Percentiles rank a stretch among this genome's conserved stretches.
phyloP scores from a whole-genome alignment of 2,797 vertebrate species.

The Iguana delicatissima region DNA sequence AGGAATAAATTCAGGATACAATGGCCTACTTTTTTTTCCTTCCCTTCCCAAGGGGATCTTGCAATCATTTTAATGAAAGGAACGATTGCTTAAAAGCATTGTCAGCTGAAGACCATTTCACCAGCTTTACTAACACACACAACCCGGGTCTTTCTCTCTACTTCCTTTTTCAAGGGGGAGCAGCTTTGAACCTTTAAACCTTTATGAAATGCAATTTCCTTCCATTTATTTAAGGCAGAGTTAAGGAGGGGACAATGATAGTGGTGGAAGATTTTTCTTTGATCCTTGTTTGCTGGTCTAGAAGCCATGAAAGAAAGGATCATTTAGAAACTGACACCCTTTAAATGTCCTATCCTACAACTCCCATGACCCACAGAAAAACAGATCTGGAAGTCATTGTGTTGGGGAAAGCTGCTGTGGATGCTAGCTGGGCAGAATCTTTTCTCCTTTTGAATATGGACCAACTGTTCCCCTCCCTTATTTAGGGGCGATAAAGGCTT shows the following conservation, averaged over 20 bases:
- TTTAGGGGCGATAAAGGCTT: conserved; percentile 52
- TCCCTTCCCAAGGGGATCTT: not conserved
- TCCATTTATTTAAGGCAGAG: conserved; percentile 44
- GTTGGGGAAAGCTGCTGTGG: not conserved
- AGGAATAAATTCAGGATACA: conserved; percentile 29
- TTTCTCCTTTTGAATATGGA: not conserved
- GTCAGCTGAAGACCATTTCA: conserved; percentile 47
- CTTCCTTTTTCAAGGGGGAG: conserved; percentile 52
- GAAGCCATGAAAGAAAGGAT: conserved; percentile 61
- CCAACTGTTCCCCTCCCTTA: not conserved
- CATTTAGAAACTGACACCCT: conserved; percentile 12
- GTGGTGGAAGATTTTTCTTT: too few species aligned
- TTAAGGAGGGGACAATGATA: not conserved
- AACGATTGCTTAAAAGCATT: conserved; percentile 29
- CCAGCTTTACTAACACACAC: not conserved
- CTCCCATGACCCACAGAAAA: not conserved
- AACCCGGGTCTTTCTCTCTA: not conserved
- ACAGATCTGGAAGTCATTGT: too few species aligned
- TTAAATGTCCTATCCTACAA: not conserved
- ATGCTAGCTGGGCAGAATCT: not conserved
- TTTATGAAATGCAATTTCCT: conserved; percentile 54
- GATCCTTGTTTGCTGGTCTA: conserved; percentile 56
- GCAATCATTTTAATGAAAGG: conserved; percentile 46
- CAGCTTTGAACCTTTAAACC: conserved; percentile 42
- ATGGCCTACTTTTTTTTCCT: conserved; percentile 38